phyloP scores from a whole-genome alignment of 1,140 invertebrate species.

The Teleogryllus occipitalis region DNA sequence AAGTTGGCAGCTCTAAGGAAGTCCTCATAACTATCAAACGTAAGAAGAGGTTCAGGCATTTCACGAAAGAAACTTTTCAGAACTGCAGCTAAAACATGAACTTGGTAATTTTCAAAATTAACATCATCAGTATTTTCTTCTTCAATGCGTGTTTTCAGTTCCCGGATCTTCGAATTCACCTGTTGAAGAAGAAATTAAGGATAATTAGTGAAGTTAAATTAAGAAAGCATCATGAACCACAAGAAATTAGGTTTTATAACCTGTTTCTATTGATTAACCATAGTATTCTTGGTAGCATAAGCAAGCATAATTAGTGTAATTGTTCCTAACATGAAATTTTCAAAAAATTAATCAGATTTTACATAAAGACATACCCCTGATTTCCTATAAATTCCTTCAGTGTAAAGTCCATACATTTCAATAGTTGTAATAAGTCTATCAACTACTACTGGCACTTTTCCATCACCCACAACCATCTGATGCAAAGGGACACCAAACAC shows the following conservation, averaged over 20 bases:
- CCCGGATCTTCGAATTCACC: slow-evolving; percentile 60
- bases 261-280: no score
- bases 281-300: neutral
- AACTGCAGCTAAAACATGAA: slow-evolving; percentile 86
- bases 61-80: slow-evolving; percentile 87
- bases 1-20: slow-evolving; percentile 81
- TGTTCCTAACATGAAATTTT: neutral
- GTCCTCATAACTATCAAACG: slow-evolving; percentile 90
- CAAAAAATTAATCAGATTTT: neutral
- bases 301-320: neutral
- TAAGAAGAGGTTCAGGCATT: slow-evolving; percentile 86
- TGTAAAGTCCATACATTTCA: slow-evolving; percentile 85
- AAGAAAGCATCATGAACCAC: neutral
- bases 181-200: slow-evolving; percentile 24
- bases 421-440: slow-evolving; percentile 82
- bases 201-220: neutral
- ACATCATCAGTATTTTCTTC: slow-evolving; percentile 58
- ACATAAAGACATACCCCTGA: slow-evolving; percentile 59
- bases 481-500: slow-evolving; percentile 72
- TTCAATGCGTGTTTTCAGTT: slow-evolving; percentile 64
- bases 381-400: slow-evolving; percentile 89
- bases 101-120: slow-evolving; percentile 60
- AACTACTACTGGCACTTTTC: slow-evolving; percentile 74
- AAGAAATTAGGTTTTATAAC: no score
- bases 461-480: slow-evolving; percentile 63